These are phyloP conservation scores for Micrastur ruficollis DNA, from an alignment of 2,797 vertebrate genomes.

Conservation along the genomic window DNA sequence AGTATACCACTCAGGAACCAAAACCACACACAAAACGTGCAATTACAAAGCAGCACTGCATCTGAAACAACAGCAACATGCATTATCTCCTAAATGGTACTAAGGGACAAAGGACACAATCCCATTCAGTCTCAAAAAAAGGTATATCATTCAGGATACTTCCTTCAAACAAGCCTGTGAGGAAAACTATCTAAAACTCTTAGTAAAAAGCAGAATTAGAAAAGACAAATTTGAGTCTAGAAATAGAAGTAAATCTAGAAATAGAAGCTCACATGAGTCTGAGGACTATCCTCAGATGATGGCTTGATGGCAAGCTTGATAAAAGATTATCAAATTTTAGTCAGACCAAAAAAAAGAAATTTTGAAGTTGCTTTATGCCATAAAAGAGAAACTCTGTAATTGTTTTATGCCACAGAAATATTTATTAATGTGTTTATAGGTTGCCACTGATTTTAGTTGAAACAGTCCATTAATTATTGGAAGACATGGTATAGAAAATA, in stretches of 20 bases:
- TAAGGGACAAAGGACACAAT: neutral
- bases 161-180: neutral
- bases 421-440: neutral
- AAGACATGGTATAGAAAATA: neutral
- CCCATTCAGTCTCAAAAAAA: neutral
- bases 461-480: neutral
- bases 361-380: neutral
- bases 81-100: neutral
- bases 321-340: neutral
- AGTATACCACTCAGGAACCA: neutral
- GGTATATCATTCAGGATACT: neutral
- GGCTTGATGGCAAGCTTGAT: neutral
- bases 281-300: neutral
- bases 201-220: neutral
- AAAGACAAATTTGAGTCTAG: neutral
- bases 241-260: neutral
- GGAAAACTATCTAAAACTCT: neutral
- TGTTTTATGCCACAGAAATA: neutral
- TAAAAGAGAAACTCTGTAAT: neutral
- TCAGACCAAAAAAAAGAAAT: neutral
- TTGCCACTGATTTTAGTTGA: neutral
- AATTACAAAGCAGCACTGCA: neutral
- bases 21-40: neutral
- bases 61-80: neutral
- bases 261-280: neutral